Conservation (phyloP, 2,113 vertebrate species). For the Pomatostomus ruficeps region DNA sequence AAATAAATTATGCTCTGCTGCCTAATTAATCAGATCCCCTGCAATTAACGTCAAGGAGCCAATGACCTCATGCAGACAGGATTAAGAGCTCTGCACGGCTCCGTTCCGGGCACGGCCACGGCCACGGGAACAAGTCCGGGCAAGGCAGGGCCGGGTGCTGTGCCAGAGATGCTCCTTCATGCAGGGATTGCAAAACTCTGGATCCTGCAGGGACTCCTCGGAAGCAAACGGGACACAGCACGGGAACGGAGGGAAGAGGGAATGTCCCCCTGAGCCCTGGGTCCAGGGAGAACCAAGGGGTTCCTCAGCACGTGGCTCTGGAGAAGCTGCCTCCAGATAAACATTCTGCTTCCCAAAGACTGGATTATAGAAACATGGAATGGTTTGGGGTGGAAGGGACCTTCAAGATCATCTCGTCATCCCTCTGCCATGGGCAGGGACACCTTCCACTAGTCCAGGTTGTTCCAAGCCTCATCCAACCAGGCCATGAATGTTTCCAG, state of each 20-base stretch:
- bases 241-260: rapidly evolving
- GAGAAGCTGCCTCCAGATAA: not conserved
- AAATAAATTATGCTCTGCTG: not conserved
- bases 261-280: rapidly evolving
- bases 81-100: not conserved
- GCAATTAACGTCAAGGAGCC: not conserved
- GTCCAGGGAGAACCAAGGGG: not conserved
- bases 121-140: not conserved
- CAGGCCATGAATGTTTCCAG: not conserved
- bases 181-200: not conserved
- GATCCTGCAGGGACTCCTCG: rapidly evolving
- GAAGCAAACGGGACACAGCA: not conserved
- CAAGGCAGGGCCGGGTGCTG: not conserved
- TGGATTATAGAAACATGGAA: not conserved
- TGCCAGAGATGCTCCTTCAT: not conserved
- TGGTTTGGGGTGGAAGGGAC: not conserved
- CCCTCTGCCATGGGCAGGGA: not conserved
- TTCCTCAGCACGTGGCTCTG: not conserved
- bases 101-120: not conserved
- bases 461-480: not conserved
- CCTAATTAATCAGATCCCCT: slow-evolving; percentile 28
- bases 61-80: not conserved
- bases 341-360: rapidly evolving
- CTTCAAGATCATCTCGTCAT: not conserved
- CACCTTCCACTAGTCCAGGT: not conserved